A percentile compares a stretch with the other conserved stretches of the same genome.
phyloP scores from a whole-genome alignment of 2,113 vertebrate genomes.

The Neomonachus schauinslandi region DNA sequence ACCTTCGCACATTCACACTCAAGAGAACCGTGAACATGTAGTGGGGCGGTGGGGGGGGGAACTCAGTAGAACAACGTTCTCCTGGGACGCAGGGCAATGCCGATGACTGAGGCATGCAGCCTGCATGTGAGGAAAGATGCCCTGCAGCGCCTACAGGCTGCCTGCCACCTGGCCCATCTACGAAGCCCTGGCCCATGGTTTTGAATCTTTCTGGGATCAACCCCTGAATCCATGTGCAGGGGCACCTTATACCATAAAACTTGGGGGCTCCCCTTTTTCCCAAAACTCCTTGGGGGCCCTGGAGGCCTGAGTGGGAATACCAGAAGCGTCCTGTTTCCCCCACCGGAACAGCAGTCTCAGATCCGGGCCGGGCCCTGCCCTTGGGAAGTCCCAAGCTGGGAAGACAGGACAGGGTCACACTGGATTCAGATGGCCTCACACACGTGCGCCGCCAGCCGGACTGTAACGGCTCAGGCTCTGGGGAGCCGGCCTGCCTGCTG shows the following conservation, averaged over 20 bases:
- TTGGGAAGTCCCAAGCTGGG: not conserved
- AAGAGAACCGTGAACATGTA: not conserved
- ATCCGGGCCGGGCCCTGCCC: not conserved
- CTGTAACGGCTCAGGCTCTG: not conserved
- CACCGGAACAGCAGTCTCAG: not conserved
- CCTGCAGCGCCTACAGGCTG: not conserved
- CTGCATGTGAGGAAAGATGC: not conserved
- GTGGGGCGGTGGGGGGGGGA: rapidly evolving
- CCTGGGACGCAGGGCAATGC: not conserved
- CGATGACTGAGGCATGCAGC: no score
- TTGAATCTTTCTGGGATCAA: not conserved
- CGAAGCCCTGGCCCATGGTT: not conserved
- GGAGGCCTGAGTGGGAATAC: not conserved
- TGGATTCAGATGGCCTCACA: not conserved
- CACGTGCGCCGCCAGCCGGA: not conserved
- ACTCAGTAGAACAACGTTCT: not conserved
- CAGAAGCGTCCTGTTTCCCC: not conserved
- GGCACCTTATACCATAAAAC: not conserved
- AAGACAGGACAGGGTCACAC: not conserved
- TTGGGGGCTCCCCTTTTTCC: no score
- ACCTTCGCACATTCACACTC: not conserved
- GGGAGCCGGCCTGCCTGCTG: not conserved
- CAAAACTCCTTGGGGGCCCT: not conserved
- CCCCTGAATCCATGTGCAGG: not conserved
- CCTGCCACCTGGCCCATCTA: not conserved